Evolutionary conservation across 2,113 vertebrate genomes (phyloP).

Genomic region (Microtus oregoni): DNA sequence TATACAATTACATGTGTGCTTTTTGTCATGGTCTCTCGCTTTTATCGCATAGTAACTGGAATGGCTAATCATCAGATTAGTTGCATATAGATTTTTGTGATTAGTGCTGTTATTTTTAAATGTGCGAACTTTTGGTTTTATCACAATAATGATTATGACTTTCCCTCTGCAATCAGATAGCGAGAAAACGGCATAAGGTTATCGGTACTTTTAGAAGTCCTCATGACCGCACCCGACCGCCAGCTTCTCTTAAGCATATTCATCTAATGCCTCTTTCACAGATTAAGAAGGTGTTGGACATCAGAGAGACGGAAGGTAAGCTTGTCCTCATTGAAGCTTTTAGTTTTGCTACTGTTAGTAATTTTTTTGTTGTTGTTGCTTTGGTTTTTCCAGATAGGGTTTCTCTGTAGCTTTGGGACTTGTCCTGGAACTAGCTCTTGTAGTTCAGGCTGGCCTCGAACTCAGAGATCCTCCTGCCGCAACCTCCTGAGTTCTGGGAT

Average conservation of each 20-base stretch:
- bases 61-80: conserved; percentile 32
- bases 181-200: conserved; percentile 97
- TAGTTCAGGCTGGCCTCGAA: too few relatives aligned
- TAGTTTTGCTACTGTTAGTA: not conserved
- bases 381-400: too few relatives aligned
- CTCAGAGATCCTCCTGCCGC: too few relatives aligned
- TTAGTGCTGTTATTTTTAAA: conserved; percentile 37
- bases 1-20: not conserved
- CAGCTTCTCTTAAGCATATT: conserved; percentile 96
- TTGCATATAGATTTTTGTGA: conserved; percentile 17
- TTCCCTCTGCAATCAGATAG: conserved; percentile 89
- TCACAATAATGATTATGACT: not conserved
- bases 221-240: conserved; percentile 92
- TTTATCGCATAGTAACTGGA: conserved; percentile 44
- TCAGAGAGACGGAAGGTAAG: conserved; percentile 97
- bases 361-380: not conserved
- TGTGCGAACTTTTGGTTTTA: conserved; percentile 20
- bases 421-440: too few relatives aligned
- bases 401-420: too few relatives aligned
- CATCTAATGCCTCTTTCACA: conserved; percentile 98
- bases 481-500: too few relatives aligned
- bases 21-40: conserved; percentile 37
- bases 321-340: not conserved
- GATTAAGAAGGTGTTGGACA: conserved; percentile 96
- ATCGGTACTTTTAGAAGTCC: conserved; percentile 97